Evolutionary conservation across 2,113 vertebrate species (phyloP).

Genomic region (Saguinus imperator): DNA sequence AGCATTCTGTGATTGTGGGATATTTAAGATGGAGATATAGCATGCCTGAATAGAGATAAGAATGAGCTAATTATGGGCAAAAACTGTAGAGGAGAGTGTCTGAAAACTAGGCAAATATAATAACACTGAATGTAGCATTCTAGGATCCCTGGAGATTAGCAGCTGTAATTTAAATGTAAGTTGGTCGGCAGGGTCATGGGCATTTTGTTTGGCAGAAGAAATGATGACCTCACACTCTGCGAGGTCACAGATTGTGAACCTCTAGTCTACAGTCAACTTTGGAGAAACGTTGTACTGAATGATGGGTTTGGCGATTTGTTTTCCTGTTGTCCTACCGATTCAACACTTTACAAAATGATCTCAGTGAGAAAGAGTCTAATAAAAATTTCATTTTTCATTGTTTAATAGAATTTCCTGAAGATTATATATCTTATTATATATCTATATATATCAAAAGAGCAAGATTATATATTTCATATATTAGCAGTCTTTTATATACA

Average conservation of each 20-base stretch:
- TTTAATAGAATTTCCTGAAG: neutral
- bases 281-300: neutral
- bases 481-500: neutral
- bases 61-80: neutral
- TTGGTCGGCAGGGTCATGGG: neutral
- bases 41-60: neutral
- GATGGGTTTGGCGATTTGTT: neutral
- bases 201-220: neutral
- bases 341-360: neutral
- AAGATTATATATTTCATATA: neutral
- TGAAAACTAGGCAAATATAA: neutral
- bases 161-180: neutral
- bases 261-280: neutral
- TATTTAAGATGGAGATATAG: neutral
- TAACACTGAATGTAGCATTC: neutral
- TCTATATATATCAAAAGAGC: no score
- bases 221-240: no score
- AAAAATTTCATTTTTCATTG: neutral
- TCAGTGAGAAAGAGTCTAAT: neutral
- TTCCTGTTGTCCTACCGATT: neutral
- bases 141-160: neutral
- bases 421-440: no score
- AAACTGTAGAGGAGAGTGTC: neutral
- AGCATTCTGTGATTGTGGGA: neutral
- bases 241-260: neutral